These are phyloP conservation scores for Phyllotreta cruciferae DNA, from an alignment of 2,888 invertebrate species.

Conservation along the genomic window DNA sequence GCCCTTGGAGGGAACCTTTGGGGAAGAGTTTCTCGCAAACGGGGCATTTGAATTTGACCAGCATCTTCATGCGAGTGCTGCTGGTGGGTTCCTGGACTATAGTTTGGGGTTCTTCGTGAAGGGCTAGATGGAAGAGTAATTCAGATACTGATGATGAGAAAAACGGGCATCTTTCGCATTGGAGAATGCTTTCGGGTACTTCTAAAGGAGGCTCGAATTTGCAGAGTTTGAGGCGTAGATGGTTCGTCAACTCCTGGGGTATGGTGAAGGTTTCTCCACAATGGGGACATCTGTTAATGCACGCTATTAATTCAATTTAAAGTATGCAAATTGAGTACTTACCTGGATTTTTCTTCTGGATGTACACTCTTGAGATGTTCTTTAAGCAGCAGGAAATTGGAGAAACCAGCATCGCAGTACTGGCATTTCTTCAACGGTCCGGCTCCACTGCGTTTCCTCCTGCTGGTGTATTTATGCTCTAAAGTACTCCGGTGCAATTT, in stretches of 20 bases:
- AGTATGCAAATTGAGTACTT: conserved; percentile 44
- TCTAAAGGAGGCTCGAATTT: conserved; percentile 54
- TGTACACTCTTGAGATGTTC: conserved; percentile 69
- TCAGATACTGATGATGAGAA: conserved; percentile 73
- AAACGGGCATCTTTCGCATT: conserved; percentile 69
- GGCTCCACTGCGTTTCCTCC: conserved; percentile 56
- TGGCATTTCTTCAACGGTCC: conserved; percentile 64
- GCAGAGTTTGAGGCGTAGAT: conserved; percentile 70
- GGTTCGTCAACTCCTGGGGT: conserved; percentile 77
- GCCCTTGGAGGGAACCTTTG: conserved; percentile 72
- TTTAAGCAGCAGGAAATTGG: conserved; percentile 66
- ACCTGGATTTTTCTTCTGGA: conserved; percentile 71
- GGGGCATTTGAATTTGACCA: conserved; percentile 70
- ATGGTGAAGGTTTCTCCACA: conserved; percentile 75
- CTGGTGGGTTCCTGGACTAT: conserved; percentile 49
- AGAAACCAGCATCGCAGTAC: conserved; percentile 65
- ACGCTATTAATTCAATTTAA: neutral
- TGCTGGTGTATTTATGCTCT: conserved; percentile 69
- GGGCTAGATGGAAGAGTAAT: conserved; percentile 74
- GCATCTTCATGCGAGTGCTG: conserved; percentile 46
- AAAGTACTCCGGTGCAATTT: conserved; percentile 71
- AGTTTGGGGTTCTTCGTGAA: conserved; percentile 66
- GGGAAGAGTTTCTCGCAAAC: conserved; percentile 70
- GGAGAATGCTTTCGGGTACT: conserved; percentile 45
- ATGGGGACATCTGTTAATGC: conserved; percentile 69